Percentiles rank a stretch among this genome's conserved stretches.
Evolutionary conservation across 2,888 invertebrate species (phyloP).

Genomic region (Drosophila cognata): DNA sequence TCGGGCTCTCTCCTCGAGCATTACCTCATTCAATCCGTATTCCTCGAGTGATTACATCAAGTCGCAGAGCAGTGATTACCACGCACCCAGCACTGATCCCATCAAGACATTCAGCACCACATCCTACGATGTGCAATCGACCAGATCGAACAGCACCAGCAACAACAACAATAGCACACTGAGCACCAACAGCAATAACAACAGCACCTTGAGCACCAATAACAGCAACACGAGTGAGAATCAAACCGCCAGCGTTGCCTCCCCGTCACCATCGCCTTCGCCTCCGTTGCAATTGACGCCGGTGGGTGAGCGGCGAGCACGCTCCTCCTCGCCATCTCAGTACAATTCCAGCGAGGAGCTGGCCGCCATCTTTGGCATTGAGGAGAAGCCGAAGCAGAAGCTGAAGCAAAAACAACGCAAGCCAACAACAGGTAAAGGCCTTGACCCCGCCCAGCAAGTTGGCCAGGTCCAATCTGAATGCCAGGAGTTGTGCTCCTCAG

Average conservation of each 20-base stretch:
- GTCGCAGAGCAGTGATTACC: slow-evolving; percentile 84
- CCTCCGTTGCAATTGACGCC: slow-evolving; percentile 80
- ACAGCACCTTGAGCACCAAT: slow-evolving; percentile 37
- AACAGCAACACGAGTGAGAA: slow-evolving; percentile 45
- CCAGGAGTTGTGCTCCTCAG: slow-evolving; percentile 22
- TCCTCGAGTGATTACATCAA: slow-evolving; percentile 85
- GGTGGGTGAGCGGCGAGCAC: slow-evolving; percentile 62
- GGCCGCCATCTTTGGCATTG: slow-evolving; percentile 87
- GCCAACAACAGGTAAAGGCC: slow-evolving; percentile 74
- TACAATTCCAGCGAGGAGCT: slow-evolving; percentile 89
- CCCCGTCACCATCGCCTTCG: slow-evolving; percentile 26
- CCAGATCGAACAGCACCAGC: slow-evolving; percentile 74
- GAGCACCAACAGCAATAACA: slow-evolving; percentile 60
- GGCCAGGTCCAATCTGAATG: slow-evolving; percentile 28
- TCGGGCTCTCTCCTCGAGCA: slow-evolving; percentile 83
- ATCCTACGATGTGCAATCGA: slow-evolving; percentile 84
- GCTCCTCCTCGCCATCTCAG: slow-evolving; percentile 85
- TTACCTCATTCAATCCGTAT: slow-evolving; percentile 84
- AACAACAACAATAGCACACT: slow-evolving; percentile 71
- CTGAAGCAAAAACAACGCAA: slow-evolving; percentile 58
- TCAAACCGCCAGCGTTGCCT: slow-evolving; percentile 34
- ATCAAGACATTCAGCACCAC: slow-evolving; percentile 85
- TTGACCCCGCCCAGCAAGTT: slow-evolving; percentile 45
- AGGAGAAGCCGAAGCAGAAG: slow-evolving; percentile 72
- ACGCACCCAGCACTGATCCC: slow-evolving; percentile 84